These are phyloP conservation scores for Alces alces DNA, from an alignment of 2,113 vertebrate genomes.

Conservation along the genomic window DNA sequence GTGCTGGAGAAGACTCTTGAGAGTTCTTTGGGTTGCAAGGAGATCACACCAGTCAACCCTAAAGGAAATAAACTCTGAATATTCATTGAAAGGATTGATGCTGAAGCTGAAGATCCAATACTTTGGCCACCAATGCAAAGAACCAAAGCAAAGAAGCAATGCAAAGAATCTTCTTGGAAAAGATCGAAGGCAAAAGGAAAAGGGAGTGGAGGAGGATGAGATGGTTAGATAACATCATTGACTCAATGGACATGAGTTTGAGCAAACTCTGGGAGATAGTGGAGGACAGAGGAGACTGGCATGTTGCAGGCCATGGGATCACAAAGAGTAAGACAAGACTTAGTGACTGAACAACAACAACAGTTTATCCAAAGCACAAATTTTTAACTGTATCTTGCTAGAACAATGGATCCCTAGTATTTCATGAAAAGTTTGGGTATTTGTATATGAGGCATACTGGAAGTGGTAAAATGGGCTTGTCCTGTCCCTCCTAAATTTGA, in stretches of 20 bases:
- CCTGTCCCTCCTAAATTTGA: background rate
- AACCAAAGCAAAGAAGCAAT: too few species aligned
- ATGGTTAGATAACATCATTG: background rate
- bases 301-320: background rate
- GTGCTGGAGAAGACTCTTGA: background rate
- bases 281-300: background rate
- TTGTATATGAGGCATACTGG: fast-evolving
- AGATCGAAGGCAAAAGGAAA: background rate
- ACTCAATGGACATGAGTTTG: background rate
- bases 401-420: background rate
- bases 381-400: background rate
- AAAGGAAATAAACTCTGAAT: background rate
- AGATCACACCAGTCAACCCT: background rate
- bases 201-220: background rate
- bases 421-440: background rate
- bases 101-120: background rate
- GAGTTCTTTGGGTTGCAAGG: background rate
- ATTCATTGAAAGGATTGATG: background rate
- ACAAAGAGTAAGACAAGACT: background rate
- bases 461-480: background rate
- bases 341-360: background rate
- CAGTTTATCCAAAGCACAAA: background rate
- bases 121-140: background rate
- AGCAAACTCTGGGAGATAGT: background rate
- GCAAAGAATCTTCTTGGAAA: background rate